phyloP scores from a whole-genome alignment of 35 echinoderm and acorn worm species.

The Patiria miniata region DNA sequence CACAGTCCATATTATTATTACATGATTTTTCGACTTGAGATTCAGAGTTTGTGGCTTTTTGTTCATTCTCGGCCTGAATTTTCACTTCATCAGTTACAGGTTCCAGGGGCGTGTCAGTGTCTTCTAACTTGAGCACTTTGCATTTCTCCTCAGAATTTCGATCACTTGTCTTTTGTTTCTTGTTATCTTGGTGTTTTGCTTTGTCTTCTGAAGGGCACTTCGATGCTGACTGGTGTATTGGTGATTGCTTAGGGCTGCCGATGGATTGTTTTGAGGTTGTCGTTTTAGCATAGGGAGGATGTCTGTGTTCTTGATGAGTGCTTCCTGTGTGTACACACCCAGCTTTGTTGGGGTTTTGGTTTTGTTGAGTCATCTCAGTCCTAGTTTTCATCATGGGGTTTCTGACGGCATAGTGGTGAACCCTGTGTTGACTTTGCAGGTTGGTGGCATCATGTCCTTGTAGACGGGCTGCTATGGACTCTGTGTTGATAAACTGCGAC shows the following conservation, averaged over 20 bases:
- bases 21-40: no score
- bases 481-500: not conserved
- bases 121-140: no score
- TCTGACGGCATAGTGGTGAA: not conserved
- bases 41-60: no score
- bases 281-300: not conserved
- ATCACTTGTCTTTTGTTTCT: no score
- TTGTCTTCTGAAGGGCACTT: not conserved
- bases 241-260: not conserved
- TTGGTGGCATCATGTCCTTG: not conserved
- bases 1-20: no score
- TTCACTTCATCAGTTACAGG: no score
- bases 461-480: no score
- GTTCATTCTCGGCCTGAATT: no score
- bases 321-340: constrained; percentile 1
- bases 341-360: not conserved
- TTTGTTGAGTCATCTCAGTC: not conserved
- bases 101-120: no score
- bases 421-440: not conserved
- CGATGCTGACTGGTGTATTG: not conserved
- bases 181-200: no score
- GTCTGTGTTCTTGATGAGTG: not conserved
- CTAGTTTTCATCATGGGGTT: not conserved
- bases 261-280: not conserved
- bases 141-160: no score